Evolutionary conservation across 2,888 invertebrate species (phyloP).

Genomic region (Pristionchus entomophagus): DNA sequence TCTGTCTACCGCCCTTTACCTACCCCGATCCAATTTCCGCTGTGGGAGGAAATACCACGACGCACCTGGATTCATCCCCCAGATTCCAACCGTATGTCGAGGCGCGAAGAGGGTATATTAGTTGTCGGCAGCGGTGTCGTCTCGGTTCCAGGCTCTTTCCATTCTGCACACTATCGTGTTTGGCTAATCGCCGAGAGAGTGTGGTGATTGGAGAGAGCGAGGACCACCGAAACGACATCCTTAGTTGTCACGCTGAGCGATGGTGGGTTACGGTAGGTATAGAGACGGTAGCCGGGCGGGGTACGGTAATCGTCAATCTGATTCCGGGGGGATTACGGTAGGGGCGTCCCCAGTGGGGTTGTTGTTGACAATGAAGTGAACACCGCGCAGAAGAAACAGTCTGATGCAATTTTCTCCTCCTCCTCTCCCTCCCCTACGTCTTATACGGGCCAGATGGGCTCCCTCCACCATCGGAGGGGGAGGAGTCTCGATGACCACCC

Average conservation of each 20-base stretch:
- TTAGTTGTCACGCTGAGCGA: no score
- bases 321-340: not conserved
- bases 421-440: not conserved
- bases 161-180: no score
- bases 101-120: no score
- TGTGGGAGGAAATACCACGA: not conserved
- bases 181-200: no score
- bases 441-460: constrained; percentile 16
- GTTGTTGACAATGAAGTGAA: not conserved
- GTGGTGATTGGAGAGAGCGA: not conserved
- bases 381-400: not conserved
- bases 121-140: no score
- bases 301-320: not conserved
- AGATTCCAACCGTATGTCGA: not conserved
- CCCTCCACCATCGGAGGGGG: not conserved
- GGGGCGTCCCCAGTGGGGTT: not conserved
- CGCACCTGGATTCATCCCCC: no score
- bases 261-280: not conserved
- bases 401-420: constrained; percentile 26
- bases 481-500: not conserved
- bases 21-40: not conserved
- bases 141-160: no score
- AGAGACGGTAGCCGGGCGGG: not conserved
- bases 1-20: constrained; percentile 26
- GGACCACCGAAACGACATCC: no score